Evolutionary conservation across 2,888 invertebrate species (phyloP).

Genomic region (Diadromus collaris): DNA sequence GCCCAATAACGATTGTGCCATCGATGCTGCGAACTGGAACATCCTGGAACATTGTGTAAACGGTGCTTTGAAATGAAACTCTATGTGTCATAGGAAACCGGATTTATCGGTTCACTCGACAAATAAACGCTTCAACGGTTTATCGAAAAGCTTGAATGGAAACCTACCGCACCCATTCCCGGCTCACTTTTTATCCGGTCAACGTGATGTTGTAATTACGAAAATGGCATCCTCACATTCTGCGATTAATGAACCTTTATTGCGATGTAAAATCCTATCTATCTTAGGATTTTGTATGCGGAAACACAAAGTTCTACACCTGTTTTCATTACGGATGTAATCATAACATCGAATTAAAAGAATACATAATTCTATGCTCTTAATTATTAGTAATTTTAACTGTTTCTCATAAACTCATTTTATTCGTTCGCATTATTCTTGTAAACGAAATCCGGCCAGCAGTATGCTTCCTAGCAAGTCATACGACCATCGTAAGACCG

Average conservation of each 20-base stretch:
- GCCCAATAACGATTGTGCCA: background rate
- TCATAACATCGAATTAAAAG: background rate
- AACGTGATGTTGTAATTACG: conserved; percentile 22
- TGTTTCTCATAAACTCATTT: no score
- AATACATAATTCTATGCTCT: background rate
- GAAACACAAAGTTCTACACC: background rate
- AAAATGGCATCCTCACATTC: conserved; percentile 19
- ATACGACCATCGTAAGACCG: no score
- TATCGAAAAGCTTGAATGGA: conserved; percentile 41
- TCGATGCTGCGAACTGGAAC: conserved; percentile 5
- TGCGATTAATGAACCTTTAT: conserved; percentile 15
- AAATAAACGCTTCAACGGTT: conserved; percentile 29
- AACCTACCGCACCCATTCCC: conserved; percentile 48
- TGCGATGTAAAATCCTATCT: conserved; percentile 18
- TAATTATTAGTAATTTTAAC: no score
- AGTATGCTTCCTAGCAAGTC: no score
- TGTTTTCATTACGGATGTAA: background rate
- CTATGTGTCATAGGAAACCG: conserved; percentile 28
- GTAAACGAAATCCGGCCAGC: no score
- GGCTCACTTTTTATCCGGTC: conserved; percentile 36
- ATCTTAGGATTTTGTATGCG: conserved; percentile 14
- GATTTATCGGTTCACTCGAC: conserved; percentile 27
- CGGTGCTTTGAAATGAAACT: conserved; percentile 23
- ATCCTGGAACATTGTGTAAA: conserved; percentile 32
- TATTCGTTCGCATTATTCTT: no score